Evolutionary conservation across 1,140 invertebrate genomes (phyloP), one percentile per base, ranked within the genome.

Genomic region (Pogonognathellus flavescens): DNA sequence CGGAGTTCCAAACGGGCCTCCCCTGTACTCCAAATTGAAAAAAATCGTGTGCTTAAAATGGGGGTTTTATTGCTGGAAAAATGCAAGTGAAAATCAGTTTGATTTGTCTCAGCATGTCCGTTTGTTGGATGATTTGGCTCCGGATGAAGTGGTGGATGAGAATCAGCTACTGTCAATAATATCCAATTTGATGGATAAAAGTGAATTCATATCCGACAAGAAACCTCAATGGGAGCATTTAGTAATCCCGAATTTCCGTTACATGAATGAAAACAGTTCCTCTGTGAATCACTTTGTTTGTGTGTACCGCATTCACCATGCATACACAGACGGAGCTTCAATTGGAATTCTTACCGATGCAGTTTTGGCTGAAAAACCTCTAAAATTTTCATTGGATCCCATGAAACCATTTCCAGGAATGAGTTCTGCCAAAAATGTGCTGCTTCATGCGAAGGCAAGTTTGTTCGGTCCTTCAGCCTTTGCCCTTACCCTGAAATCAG

Each of bases 201-300:
- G 18, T 22, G 62, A 31, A 3, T 70, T 31, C 16, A 18, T 70
- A 11, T 14, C 22, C 0, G 31, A 57, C 11, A 25, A 57, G 10
- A 82, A 52, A 41, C 86, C 86, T 22, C 53, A 62, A 41, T 87
- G 86, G 86, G 86, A 87, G 82, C 31, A 84, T 13, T 31, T 87
- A 8, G n/a, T 87, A 10, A 76, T 87, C 59, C 86, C 86, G 5
- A 84, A 84, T 25, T 87, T 50, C 62, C 62, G 62, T 20, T 70
- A 31, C 6, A 22, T 3, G 11, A 70, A 20, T 22, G 31, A 41
- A 41, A 70, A n/a, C 62, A 31, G 18, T 31, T 31, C 18, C 1
- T 4, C 5, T 41, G 31, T 41, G n/a, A 81, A 20, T 8, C 84
- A 87, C 49, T 87, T 52, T 60, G 86, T 83, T 10, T 57, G 76